Base-by-base conservation (phyloP, 2,888 invertebrate species). In the Sympetrum striolatum region DNA sequence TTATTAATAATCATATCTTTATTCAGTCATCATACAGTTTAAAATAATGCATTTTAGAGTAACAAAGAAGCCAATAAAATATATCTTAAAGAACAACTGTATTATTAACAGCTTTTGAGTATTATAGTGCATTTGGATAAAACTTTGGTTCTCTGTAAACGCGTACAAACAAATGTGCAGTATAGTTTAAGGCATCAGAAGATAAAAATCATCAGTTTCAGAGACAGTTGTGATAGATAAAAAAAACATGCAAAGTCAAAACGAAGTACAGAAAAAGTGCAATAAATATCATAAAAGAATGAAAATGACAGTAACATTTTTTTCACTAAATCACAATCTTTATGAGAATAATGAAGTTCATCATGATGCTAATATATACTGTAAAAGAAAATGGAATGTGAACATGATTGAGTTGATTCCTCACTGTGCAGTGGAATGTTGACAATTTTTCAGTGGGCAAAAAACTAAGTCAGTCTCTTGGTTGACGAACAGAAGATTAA, bases 401-500 rank as follows among this genome's bases (percentile, higher is more conserved):
- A n/a, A 73, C 25, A 79, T 35, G 44, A 79, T 35, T 53, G 53
- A 86, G 8, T 35, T 18, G 39, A 15, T 79, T 15, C 90, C 25
- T 86, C 39, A 86, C n/a, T 64, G 58, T 22, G 60, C 18, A n/a
- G 58, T 86, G 18, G 60, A 60, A 86, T 86, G 86, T 0, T 58
- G 58, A 39, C 86, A 86, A 22, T 22, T 81, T 81, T 90, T 73
- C 18, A 92, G 48, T 5, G 96, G 96, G 93, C 95, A 94, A 94
- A 96, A 96, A 80, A 95, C 95, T 86, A 96, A 94, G 93, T 96
- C 96, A 90, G 96, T 95, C 93, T 96, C 95, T 91, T 95, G 96
- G 93, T 95, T 95, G 0, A 96, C 95, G 93, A 96, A 96, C 91
- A 96, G 93, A 91, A 96, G 93, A 93, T 96, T 96, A 92, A 96